Conservation (phyloP, 2,888 invertebrate genomes). For the Copidosoma aretas region DNA sequence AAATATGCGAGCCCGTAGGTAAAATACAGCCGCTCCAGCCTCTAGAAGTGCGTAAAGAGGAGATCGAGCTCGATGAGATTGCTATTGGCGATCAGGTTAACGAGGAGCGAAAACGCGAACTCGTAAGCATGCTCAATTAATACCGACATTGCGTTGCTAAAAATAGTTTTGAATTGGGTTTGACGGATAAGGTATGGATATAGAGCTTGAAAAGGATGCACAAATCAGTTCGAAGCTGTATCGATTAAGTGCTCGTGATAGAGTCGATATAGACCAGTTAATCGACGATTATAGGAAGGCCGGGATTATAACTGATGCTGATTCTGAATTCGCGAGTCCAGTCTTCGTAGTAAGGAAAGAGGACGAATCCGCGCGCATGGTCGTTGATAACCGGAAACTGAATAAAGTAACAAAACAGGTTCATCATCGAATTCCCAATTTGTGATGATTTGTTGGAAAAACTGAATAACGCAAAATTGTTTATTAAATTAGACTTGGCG, state of each 20-base stretch:
- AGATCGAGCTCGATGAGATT: background rate
- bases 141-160: background rate
- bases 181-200: slow-evolving; percentile 31
- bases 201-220: slow-evolving; percentile 11
- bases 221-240: slow-evolving; percentile 26
- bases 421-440: slow-evolving; percentile 31
- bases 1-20: background rate
- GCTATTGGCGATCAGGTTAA: background rate
- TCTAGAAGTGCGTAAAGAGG: background rate
- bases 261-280: slow-evolving; percentile 27
- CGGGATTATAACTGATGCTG: slow-evolving; percentile 33
- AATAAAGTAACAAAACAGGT: slow-evolving; percentile 22
- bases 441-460: slow-evolving; percentile 31
- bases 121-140: background rate
- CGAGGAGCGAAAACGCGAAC: background rate
- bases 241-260: slow-evolving; percentile 29
- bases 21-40: background rate
- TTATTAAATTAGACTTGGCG: slow-evolving; percentile 26
- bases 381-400: slow-evolving; percentile 28
- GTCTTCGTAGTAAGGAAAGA: slow-evolving; percentile 15
- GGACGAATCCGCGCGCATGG: slow-evolving; percentile 33
- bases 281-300: slow-evolving; percentile 22
- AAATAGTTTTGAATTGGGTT: background rate
- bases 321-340: slow-evolving; percentile 30
- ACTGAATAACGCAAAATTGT: slow-evolving; percentile 7